These are phyloP conservation scores for Hetaerina americana DNA, from an alignment of 1,140 invertebrate genomes.

Conservation along the genomic window DNA sequence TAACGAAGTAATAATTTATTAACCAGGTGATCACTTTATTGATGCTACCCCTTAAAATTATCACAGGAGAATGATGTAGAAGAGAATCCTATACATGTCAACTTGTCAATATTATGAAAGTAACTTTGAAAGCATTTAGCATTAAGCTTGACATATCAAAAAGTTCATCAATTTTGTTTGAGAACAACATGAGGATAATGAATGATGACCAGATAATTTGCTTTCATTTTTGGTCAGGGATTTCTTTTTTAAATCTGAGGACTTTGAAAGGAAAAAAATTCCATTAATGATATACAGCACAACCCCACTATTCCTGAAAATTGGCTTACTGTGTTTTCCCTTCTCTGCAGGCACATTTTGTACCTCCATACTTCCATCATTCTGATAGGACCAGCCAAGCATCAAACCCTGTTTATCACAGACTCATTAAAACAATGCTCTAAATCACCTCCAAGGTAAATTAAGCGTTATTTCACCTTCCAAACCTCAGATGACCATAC, in stretches of 20 bases:
- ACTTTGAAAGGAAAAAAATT: no score
- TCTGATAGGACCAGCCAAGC: not conserved
- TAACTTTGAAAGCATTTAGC: not conserved
- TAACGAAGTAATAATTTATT: not conserved
- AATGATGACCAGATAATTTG: not conserved
- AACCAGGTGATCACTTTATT: not conserved
- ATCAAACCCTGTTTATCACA: not conserved
- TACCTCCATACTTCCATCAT: no score
- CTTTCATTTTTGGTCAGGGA: not conserved
- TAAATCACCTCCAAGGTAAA: no score
- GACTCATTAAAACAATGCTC: not conserved
- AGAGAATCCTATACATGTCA: not conserved
- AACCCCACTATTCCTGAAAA: not conserved
- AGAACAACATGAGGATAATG: not conserved
- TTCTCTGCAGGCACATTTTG: not conserved
- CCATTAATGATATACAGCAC: not conserved
- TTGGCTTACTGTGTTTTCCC: not conserved
- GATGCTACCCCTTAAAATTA: not conserved
- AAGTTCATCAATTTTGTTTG: no score
- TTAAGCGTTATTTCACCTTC: no score
- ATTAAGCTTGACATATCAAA: no score
- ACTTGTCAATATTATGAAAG: no score
- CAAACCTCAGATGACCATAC: no score
- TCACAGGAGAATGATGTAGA: not conserved
- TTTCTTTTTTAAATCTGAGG: no score